These are phyloP conservation scores for Tetragonula carbonaria DNA, from an alignment of 2,888 invertebrate species.

Conservation along the genomic window DNA sequence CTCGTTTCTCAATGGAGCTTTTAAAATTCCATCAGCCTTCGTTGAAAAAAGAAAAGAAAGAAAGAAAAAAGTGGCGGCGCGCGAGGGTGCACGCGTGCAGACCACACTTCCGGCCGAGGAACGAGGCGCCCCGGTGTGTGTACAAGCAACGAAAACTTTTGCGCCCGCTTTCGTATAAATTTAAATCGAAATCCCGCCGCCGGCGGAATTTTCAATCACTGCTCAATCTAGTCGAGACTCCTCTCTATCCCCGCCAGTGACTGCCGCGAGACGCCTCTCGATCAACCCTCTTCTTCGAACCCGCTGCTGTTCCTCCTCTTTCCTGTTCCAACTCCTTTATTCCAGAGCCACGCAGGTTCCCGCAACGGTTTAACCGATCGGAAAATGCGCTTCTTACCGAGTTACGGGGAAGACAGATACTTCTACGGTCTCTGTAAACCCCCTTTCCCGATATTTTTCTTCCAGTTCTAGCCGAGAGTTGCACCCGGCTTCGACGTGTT, in stretches of 20 bases:
- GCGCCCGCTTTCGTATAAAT: conserved; percentile 63
- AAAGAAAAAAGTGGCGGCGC: no score
- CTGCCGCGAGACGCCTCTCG: conserved; percentile 34
- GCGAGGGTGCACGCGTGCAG: background rate
- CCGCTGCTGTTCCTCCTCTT: conserved; percentile 5
- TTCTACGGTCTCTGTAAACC: conserved; percentile 49
- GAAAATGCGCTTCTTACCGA: conserved; percentile 78
- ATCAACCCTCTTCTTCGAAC: conserved; percentile 19
- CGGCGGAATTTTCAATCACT: conserved; percentile 82
- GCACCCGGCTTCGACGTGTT: background rate
- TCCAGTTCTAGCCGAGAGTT: background rate
- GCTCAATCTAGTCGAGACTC: conserved; percentile 79
- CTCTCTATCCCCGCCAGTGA: conserved; percentile 52
- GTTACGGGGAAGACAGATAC: conserved; percentile 75
- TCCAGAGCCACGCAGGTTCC: conserved; percentile 72
- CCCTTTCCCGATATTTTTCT: background rate
- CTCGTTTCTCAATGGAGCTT: background rate
- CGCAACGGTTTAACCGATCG: conserved; percentile 79
- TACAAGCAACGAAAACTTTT: conserved; percentile 49
- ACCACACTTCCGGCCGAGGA: background rate
- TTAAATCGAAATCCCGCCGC: conserved; percentile 80
- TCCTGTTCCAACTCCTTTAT: conserved; percentile 41
- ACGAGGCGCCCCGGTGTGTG: background rate
- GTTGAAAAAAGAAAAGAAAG: conserved; percentile 24
- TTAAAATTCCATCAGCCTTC: conserved; percentile 48